phyloP scores from a whole-genome alignment of 2,797 vertebrate species.

The Brachyrhaphis roseni region DNA sequence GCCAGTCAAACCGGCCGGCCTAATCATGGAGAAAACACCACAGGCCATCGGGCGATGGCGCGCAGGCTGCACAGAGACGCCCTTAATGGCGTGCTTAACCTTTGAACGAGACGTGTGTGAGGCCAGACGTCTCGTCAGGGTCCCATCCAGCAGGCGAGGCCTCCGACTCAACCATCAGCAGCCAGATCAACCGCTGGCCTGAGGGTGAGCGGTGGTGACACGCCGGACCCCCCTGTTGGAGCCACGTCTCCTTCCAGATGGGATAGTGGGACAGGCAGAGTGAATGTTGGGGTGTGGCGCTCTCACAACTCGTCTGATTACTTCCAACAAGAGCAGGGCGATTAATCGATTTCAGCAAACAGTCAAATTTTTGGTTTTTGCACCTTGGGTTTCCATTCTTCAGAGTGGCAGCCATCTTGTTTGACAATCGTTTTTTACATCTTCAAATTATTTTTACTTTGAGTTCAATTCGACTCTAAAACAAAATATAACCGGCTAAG shows the following conservation, averaged over 20 bases:
- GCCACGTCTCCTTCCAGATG: conserved; percentile 42
- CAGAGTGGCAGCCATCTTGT: no score
- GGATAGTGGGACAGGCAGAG: conserved; percentile 9
- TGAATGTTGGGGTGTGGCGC: conserved; percentile 18
- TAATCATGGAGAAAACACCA: conserved; percentile 67
- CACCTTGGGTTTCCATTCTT: no score
- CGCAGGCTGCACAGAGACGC: conserved; percentile 31
- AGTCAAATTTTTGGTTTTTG: no score
- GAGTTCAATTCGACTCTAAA: no score
- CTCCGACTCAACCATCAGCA: conserved; percentile 57
- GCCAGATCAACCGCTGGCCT: conserved; percentile 63
- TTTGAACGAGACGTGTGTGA: conserved; percentile 63
- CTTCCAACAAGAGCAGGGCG: not conserved
- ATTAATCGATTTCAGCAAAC: no score
- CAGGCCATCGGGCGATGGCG: conserved; percentile 52
- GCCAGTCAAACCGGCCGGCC: conserved; percentile 47
- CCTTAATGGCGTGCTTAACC: conserved; percentile 71
- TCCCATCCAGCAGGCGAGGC: conserved; percentile 41
- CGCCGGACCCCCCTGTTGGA: conserved; percentile 50
- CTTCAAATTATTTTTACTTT: no score
- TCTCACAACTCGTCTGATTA: conserved; percentile 8
- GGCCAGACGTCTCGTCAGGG: conserved; percentile 57
- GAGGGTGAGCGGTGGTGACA: conserved; percentile 48
- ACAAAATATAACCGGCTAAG: no score
- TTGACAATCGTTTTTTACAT: no score